These are phyloP conservation scores for Parnassius glacialis DNA, from an alignment of 2,888 invertebrate species.

Conservation along the genomic window DNA sequence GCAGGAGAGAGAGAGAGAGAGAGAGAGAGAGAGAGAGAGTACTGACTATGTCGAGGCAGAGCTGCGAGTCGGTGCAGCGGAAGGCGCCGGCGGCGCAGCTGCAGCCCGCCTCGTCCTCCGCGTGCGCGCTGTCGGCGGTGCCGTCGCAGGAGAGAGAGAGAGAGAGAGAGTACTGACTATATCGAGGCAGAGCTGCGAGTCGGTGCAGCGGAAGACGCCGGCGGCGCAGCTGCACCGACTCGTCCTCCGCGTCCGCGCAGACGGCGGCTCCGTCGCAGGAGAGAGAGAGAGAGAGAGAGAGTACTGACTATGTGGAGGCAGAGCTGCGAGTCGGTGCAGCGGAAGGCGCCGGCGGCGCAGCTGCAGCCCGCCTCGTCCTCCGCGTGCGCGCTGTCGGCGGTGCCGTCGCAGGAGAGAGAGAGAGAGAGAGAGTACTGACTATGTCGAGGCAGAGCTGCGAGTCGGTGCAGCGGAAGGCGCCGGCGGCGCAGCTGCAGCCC, in stretches of 20 bases:
- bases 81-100: conserved; percentile 52
- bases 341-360: conserved; percentile 54
- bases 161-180: conserved; percentile 26
- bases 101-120: conserved; percentile 82
- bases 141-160: too few species aligned
- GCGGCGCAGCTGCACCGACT: conserved; percentile 66
- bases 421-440: too few species aligned
- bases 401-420: conserved; percentile 86
- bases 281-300: neutral
- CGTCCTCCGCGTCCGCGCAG: conserved; percentile 85
- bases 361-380: conserved; percentile 81
- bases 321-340: conserved; percentile 47
- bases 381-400: conserved; percentile 83
- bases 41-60: conserved; percentile 33
- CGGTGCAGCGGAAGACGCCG: conserved; percentile 55
- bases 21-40: neutral
- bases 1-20: too few species aligned
- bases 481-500: too few species aligned
- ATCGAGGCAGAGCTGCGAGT: conserved; percentile 33
- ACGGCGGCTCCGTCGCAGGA: conserved; percentile 59
- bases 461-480: too few species aligned
- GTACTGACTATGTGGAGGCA: conserved; percentile 32
- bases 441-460: too few species aligned
- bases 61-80: conserved; percentile 49
- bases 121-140: conserved; percentile 83